Percentiles rank a stretch among this genome's conserved stretches.
phyloP scores from a whole-genome alignment of 2,113 vertebrate species.

The Muntiacus reevesi region DNA sequence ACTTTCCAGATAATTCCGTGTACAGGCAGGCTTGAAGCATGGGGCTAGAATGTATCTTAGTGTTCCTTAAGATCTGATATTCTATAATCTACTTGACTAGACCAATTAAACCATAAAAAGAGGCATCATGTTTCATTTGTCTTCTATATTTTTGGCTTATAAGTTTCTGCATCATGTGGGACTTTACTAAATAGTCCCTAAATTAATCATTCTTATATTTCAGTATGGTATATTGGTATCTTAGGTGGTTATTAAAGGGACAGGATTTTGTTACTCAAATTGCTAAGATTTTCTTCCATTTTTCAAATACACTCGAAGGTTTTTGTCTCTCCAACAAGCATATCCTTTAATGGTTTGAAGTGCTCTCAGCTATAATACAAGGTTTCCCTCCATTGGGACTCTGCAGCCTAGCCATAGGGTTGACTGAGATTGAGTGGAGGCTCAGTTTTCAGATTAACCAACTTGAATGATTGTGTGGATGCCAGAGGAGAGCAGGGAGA shows the following conservation, averaged over 20 bases:
- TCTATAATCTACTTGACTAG: neutral
- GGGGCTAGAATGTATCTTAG: neutral
- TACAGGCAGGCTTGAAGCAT: neutral
- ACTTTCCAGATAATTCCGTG: neutral
- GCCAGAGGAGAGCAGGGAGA: neutral
- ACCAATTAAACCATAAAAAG: neutral
- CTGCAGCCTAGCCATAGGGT: neutral
- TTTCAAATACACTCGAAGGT: neutral
- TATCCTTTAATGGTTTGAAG: neutral
- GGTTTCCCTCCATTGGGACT: neutral
- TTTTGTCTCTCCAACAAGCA: neutral
- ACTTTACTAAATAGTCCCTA: neutral
- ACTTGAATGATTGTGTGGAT: neutral
- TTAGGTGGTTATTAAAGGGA: neutral
- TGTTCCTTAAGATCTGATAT: neutral
- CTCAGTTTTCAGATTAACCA: neutral
- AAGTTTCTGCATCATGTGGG: neutral
- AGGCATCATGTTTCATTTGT: neutral
- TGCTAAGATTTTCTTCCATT: neutral
- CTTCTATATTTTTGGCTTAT: neutral
- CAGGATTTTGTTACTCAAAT: neutral
- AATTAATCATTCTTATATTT: neutral
- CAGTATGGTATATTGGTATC: neutral
- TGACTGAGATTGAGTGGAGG: neutral
- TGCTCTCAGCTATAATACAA: neutral